phyloP scores from a whole-genome alignment of 92 coral and sea anemone genomes.

The Porites divaricata region DNA sequence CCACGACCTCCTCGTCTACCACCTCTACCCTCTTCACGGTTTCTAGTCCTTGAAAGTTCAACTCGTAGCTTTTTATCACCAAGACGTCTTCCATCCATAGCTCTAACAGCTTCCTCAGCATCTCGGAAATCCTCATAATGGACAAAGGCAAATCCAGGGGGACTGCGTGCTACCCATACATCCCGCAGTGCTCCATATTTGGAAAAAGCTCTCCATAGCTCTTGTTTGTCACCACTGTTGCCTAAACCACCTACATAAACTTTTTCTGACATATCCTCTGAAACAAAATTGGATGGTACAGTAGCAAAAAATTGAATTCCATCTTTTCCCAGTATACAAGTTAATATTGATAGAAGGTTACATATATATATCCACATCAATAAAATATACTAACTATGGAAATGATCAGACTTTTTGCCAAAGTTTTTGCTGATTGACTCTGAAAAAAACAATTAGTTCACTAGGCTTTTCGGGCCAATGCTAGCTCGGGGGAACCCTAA shows the following conservation, averaged over 20 bases:
- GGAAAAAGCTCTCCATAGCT: constrained; percentile 64
- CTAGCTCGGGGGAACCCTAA: no score
- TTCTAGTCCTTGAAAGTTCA: constrained; percentile 65
- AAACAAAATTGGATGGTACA: neutral
- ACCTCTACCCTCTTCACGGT: constrained; percentile 56
- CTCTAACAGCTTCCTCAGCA: constrained; percentile 73
- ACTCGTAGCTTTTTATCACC: constrained; percentile 66
- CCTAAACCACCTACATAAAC: constrained; percentile 77
- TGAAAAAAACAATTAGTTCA: no score
- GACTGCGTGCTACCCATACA: constrained; percentile 89
- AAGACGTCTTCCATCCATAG: constrained; percentile 67
- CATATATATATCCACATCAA: no score
- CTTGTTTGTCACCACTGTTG: constrained; percentile 68
- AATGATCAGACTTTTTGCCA: no score
- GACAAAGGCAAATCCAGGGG: constrained; percentile 88
- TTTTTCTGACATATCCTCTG: constrained; percentile 38
- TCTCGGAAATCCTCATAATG: constrained; percentile 64
- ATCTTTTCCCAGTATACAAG: neutral
- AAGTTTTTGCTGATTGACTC: no score
- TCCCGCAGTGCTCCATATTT: constrained; percentile 71
- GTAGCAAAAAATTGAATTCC: neutral
- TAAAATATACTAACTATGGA: no score
- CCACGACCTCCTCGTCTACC: constrained; percentile 47
- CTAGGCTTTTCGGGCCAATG: no score
- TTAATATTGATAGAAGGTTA: no score